phyloP scores from a whole-genome alignment of 2,113 vertebrate species.

The Catharus minimus region DNA sequence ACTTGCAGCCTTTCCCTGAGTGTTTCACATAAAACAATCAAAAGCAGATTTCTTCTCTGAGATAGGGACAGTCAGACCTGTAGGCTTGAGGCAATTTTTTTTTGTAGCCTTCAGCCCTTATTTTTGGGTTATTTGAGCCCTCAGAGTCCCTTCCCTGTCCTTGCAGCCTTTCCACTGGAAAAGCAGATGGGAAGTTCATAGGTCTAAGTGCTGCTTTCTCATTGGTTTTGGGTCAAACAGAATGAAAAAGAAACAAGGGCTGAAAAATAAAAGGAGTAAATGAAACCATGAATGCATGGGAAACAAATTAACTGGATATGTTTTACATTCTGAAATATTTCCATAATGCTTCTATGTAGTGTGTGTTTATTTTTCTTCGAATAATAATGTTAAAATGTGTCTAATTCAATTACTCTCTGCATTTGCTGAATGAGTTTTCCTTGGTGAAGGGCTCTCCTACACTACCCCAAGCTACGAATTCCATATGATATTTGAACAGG shows the following conservation, averaged over 20 bases:
- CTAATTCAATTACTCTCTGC: slow-evolving; percentile 84
- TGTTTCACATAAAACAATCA: neutral
- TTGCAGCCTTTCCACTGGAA: neutral
- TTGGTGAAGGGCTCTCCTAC: slow-evolving; percentile 72
- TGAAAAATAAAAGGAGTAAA: slow-evolving; percentile 46
- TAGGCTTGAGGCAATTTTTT: neutral
- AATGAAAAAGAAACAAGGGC: slow-evolving; percentile 39
- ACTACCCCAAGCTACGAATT: slow-evolving; percentile 79
- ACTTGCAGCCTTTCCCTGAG: fast-evolving
- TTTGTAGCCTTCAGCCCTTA: neutral
- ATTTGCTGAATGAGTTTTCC: slow-evolving; percentile 58
- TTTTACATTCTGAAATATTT: slow-evolving; percentile 54
- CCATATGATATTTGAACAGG: slow-evolving; percentile 85
- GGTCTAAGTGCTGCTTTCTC: slow-evolving; percentile 33
- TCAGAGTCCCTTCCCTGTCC: neutral
- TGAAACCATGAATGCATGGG: slow-evolving; percentile 52
- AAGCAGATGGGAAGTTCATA: slow-evolving; percentile 34
- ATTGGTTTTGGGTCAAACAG: slow-evolving; percentile 30
- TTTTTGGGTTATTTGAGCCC: neutral
- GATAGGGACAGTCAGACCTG: neutral
- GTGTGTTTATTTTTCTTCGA: slow-evolving; percentile 89
- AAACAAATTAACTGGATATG: slow-evolving; percentile 67
- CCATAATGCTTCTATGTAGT: slow-evolving; percentile 52
- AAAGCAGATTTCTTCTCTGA: neutral
- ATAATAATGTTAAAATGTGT: slow-evolving; percentile 88